Evolutionary conservation across 1,140 invertebrate genomes (phyloP).

Genomic region (Tetranychus urticae): DNA sequence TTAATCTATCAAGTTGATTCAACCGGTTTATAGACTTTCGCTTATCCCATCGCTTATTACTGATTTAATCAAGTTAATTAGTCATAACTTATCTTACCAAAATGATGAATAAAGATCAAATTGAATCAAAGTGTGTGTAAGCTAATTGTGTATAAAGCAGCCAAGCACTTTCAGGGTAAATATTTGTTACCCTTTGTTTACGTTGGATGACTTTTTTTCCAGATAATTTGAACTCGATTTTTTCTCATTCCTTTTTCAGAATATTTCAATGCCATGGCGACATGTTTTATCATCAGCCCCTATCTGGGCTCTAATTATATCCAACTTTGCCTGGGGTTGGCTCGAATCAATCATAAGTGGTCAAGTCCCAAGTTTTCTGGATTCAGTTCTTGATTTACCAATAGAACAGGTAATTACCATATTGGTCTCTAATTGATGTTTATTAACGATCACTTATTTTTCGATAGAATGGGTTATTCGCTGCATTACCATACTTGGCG

Average conservation of each 20-base stretch:
- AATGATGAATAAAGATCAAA: too few relatives aligned
- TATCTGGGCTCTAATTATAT: constrained; percentile 74
- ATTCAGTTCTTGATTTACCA: constrained; percentile 59
- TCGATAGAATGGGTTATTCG: constrained; percentile 29
- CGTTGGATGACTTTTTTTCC: too few relatives aligned
- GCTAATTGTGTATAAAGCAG: too few relatives aligned
- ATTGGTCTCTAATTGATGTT: not conserved
- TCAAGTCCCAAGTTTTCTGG: constrained; percentile 78
- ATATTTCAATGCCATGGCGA: constrained; percentile 46
- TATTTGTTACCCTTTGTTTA: too few relatives aligned
- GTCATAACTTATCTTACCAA: too few relatives aligned
- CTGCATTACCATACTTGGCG: constrained; percentile 30
- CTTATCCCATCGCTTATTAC: too few relatives aligned
- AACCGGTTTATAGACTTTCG: too few relatives aligned
- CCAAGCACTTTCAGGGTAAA: too few relatives aligned
- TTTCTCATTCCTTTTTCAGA: constrained; percentile 14
- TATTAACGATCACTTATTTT: not conserved
- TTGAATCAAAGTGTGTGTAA: too few relatives aligned
- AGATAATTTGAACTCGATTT: constrained; percentile 7
- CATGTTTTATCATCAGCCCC: constrained; percentile 48
- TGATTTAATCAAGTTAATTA: too few relatives aligned
- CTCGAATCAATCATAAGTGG: constrained; percentile 82
- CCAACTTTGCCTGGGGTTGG: constrained; percentile 72
- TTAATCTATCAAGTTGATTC: too few relatives aligned
- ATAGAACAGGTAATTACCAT: constrained; percentile 43